A percentile compares a stretch with the other conserved stretches of the same genome.
phyloP scores from a whole-genome alignment of 2,113 vertebrate species.

The Phrynosoma platyrhinos region DNA sequence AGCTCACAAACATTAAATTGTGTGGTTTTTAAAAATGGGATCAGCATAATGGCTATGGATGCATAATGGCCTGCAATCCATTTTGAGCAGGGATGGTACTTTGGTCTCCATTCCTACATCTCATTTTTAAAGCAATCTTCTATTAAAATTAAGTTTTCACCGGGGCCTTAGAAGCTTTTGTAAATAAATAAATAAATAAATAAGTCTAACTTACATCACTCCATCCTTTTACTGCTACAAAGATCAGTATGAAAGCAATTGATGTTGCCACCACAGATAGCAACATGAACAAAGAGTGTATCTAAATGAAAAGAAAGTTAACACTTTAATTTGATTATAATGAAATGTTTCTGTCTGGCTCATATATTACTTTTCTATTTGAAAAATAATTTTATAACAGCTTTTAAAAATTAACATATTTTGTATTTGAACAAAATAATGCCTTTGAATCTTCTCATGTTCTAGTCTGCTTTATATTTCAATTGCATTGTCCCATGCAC shows the following conservation, averaged over 20 bases:
- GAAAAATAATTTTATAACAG: neutral
- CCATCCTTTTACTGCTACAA: slow-evolving; percentile 72
- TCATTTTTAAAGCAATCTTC: neutral
- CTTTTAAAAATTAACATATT: neutral
- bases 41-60: too few species aligned
- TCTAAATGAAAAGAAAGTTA: slow-evolving; percentile 58
- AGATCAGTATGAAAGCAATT: slow-evolving; percentile 79
- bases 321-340: neutral
- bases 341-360: neutral
- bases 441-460: neutral
- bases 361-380: neutral
- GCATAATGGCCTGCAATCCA: neutral
- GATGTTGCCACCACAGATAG: slow-evolving; percentile 70
- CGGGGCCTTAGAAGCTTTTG: neutral
- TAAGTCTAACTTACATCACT: slow-evolving; percentile 69
- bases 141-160: neutral
- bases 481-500: neutral
- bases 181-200: neutral
- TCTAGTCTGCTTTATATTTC: neutral
- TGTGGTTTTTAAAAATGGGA: too few species aligned
- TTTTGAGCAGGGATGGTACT: too few species aligned
- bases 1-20: too few species aligned
- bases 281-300: slow-evolving; percentile 77
- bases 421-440: neutral
- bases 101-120: neutral